phyloP scores from a whole-genome alignment of 2,113 vertebrate genomes.

The Toxostoma redivivum region DNA sequence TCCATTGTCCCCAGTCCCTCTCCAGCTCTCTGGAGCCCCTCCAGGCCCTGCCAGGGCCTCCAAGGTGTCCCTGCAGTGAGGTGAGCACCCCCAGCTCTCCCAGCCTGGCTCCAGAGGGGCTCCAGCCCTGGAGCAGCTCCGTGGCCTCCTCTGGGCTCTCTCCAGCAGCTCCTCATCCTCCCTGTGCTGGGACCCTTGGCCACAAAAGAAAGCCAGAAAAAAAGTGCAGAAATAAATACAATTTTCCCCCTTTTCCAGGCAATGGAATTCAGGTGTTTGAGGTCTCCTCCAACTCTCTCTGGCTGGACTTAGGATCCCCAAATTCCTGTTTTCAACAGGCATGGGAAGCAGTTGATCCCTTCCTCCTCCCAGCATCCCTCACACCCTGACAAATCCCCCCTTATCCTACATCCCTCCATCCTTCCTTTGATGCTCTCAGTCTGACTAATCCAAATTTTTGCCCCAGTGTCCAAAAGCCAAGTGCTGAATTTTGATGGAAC shows the following conservation, averaged over 20 bases:
- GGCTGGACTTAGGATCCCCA: not conserved
- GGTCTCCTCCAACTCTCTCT: not conserved
- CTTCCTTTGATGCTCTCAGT: not conserved
- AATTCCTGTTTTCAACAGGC: not conserved
- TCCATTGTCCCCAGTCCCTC: no score
- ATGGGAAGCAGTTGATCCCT: fast-evolving
- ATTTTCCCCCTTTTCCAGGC: not conserved
- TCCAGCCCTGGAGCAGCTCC: no score
- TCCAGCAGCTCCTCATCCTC: no score
- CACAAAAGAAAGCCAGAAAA: no score
- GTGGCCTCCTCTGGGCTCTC: no score
- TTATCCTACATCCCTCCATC: not conserved
- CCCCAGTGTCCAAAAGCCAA: not conserved
- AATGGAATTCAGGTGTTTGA: not conserved
- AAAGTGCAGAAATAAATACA: not conserved
- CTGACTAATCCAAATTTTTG: not conserved
- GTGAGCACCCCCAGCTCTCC: no score
- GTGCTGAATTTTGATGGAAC: not conserved
- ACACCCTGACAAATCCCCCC: not conserved
- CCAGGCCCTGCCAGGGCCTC: no score
- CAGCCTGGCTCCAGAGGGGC: no score
- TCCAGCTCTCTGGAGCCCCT: no score
- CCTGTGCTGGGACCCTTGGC: no score
- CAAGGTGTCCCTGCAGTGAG: no score
- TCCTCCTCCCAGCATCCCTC: not conserved